Evolutionary conservation across 2,888 invertebrate genomes (phyloP).

Genomic region (Tanytarsus gracilentus): DNA sequence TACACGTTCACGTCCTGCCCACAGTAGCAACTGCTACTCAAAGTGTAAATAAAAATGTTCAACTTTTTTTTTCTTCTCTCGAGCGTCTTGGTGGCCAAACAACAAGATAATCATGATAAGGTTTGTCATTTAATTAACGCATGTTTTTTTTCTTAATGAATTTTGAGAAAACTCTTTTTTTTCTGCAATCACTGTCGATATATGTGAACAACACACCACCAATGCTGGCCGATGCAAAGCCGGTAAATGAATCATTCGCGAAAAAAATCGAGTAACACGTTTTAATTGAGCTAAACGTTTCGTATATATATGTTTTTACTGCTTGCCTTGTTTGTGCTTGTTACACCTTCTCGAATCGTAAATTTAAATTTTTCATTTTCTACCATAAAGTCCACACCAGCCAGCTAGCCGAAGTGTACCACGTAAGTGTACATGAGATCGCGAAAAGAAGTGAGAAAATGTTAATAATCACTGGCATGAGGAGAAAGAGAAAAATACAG

Average conservation of each 20-base stretch:
- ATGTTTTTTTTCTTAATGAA: too few relatives aligned
- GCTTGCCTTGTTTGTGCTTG: conserved; percentile 15
- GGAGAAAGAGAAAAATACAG: neutral
- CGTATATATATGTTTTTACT: neutral
- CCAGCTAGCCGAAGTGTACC: too few relatives aligned
- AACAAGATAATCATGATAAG: too few relatives aligned
- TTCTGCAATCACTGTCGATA: too few relatives aligned
- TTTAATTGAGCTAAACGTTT: conserved; percentile 25
- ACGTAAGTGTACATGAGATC: too few relatives aligned
- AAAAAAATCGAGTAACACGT: conserved; percentile 17
- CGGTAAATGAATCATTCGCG: conserved; percentile 24
- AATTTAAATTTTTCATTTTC: conserved; percentile 1
- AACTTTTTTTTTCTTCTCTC: too few relatives aligned
- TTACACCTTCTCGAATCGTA: neutral
- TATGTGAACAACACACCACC: neutral
- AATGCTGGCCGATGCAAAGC: conserved; percentile 2
- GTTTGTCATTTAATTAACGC: too few relatives aligned
- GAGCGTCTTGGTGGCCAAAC: too few relatives aligned
- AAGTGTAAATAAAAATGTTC: too few relatives aligned
- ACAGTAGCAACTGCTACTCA: too few relatives aligned
- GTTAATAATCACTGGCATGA: neutral
- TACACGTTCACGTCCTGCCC: too few relatives aligned
- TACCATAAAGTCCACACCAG: neutral
- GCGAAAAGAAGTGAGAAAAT: conserved; percentile 18
- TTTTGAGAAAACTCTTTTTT: too few relatives aligned